Evolutionary conservation across 1,140 invertebrate genomes (phyloP).

Genomic region (Paracyclopina nana): DNA sequence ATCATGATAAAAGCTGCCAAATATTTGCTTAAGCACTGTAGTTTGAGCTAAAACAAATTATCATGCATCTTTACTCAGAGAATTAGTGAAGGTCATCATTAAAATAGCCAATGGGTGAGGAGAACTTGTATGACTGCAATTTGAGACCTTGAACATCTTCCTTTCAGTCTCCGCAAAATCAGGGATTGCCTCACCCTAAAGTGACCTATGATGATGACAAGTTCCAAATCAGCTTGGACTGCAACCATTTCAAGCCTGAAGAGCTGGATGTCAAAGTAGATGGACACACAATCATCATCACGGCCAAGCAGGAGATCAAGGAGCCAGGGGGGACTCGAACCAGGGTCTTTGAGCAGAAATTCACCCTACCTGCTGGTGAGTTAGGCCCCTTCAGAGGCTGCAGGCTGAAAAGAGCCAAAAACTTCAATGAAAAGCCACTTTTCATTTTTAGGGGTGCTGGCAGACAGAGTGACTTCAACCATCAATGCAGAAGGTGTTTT

Average conservation of each 20-base stretch:
- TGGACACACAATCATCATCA: conserved; percentile 7
- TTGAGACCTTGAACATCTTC: no score
- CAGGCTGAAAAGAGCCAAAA: background rate
- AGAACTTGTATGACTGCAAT: no score
- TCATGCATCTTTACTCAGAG: no score
- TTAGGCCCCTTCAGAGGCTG: no score
- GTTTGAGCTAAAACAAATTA: no score
- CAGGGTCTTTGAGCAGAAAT: conserved; percentile 15
- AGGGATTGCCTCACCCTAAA: conserved; percentile 15
- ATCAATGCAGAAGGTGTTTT: conserved; percentile 1
- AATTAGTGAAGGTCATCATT: no score
- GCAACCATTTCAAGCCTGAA: conserved; percentile 8
- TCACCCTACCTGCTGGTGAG: conserved; percentile 6
- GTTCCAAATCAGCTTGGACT: conserved; percentile 13
- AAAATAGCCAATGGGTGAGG: no score
- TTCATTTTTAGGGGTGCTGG: background rate
- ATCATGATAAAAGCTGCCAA: no score
- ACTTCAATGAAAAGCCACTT: background rate
- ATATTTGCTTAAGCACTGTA: no score
- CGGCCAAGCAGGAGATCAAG: conserved; percentile 14
- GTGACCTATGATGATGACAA: conserved; percentile 16
- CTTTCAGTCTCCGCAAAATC: no score
- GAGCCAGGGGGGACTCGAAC: conserved; percentile 14
- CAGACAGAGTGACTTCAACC: conserved; percentile 9
- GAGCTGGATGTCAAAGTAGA: conserved; percentile 15